Evolutionary conservation across 2,113 vertebrate species (phyloP), one percentile per base, ranked within the genome.

Genomic region (Etheostoma cragini): DNA sequence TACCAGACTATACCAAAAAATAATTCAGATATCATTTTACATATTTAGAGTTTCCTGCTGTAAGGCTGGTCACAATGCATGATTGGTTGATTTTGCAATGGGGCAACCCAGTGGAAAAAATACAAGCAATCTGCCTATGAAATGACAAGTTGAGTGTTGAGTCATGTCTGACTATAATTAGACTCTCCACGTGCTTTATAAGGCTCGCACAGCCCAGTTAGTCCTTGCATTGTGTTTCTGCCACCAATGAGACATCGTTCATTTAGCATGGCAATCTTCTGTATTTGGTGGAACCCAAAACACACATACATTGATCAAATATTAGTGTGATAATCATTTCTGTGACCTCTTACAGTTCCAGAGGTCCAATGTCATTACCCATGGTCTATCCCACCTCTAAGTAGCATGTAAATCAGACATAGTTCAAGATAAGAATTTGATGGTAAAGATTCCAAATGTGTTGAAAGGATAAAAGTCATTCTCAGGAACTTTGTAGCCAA

Each of bases 101-200:
- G 1, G 50, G 65, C 42, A 87, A 80, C 50, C 33, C 30, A 72
- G 11, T 62, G 82, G 89, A 87, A 93, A 91, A 86, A 81, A 80
- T 58, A 90, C 53, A 70, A 62, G 66, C 21, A 46, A 69, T 75
- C 57, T 66, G 52, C 33, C 60, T 3, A n/a, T 60, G 81, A 90
- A 87, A 89, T 72, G 72, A 76, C 69, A 80, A 35, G 64, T 61
- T 66, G 52, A 54, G 74, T 26, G 24, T 60, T 94, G 90, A 93
- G 84, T 95, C 91, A 95, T 19, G 90, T 92, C 91, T 93, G 90
- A 78, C 82, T 94, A 94, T 90, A 88, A 93, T 95, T 95, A 94
- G 92, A 81, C 72, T 11, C 45, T 76, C 42, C 38, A 72, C 64
- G 60, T 45, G 82, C 87, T 94, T 93, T 95, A 94, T 94, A 95